Base-by-base conservation (phyloP, 1,140 invertebrate species). In the Cydia splendana region DNA sequence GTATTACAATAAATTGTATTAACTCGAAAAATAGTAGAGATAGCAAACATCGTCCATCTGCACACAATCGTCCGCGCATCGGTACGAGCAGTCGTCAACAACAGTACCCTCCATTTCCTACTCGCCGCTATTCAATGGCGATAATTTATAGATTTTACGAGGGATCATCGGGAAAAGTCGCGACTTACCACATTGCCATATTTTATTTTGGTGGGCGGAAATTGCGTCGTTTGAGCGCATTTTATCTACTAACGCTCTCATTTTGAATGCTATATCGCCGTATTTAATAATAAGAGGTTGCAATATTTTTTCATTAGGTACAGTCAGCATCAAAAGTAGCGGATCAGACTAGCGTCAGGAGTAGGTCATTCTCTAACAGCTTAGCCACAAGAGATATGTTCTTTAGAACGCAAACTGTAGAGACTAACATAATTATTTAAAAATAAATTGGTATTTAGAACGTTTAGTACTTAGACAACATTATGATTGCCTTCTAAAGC, bases 1-100 rank as follows among this genome's bases (percentile, higher is more conserved):
- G 90, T 93, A 93, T 93, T 92, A 93, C 91, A 93, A 92, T 92
- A 93, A 92, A 93, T 92, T 93, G 90, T 90, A 91, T 93, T 92
- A 93, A 92, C 89, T 93, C 90, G 91, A 92, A 93, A 92, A 93
- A 92, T 93, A 91, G 87, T 88, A 80, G 86, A 90, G 89, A 93
- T 92, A 92, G 91, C 89, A 92, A 92, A 92, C 90, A 91, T 89
- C 85, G 91, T 93, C 90, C 91, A 93, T 93, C 91, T 93, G 91
- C 85, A 92, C 87, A 91, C 88, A 88, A 91, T 91, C 87, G 87
- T 85, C 81, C 85, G 79, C 84, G 81, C 84, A 85, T 87, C 81
- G 79, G 76, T 69, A 45, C 76, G 84, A 76, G 79, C 83, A 45
- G 84, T 84, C 85, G 82, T 81, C 78, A 74, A 74, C 74, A 73